Conservation (phyloP, 1,140 invertebrate genomes). For the Scaptodrosophila lebanonensis region DNA sequence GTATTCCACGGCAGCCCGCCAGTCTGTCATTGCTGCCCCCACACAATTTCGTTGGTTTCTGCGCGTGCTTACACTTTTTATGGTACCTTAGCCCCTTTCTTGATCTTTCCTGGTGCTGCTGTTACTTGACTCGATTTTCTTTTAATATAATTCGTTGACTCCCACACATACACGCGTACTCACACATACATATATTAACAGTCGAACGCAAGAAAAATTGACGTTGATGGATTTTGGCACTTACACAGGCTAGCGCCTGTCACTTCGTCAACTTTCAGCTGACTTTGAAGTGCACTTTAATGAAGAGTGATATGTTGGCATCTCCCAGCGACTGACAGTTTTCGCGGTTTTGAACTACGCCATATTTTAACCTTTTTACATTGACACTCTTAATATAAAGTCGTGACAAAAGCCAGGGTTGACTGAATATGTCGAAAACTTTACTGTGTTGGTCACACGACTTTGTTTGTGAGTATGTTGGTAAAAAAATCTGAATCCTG, state of each 20-base stretch:
- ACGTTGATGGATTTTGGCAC: conserved; percentile 76
- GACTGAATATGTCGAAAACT: too few species aligned
- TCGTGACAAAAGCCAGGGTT: conserved; percentile 49
- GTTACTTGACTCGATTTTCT: conserved; percentile 60
- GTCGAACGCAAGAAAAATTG: conserved; percentile 50
- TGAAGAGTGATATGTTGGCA: conserved; percentile 74
- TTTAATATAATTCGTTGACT: conserved; percentile 72
- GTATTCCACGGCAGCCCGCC: conserved; percentile 32
- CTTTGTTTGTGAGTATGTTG: too few species aligned
- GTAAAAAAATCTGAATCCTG: too few species aligned
- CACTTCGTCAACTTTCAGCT: conserved; percentile 46
- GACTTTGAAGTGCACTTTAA: conserved; percentile 74
- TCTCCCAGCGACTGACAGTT: conserved; percentile 65
- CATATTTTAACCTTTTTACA: conserved; percentile 14
- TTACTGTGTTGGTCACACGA: too few species aligned
- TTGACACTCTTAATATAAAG: conserved; percentile 46
- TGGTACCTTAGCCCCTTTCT: conserved; percentile 14
- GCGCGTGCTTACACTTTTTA: conserved; percentile 43
- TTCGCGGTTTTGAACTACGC: conserved; percentile 55
- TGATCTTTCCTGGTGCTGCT: background rate
- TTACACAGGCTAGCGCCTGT: conserved; percentile 73
- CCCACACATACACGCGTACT: too few species aligned
- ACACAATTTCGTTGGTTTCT: conserved; percentile 15
- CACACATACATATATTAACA: too few species aligned
- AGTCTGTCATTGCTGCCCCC: conserved; percentile 40